Percentiles rank a stretch among this genome's conserved stretches.
These are phyloP conservation scores for Trichonephila clavata DNA, from an alignment of 1,140 invertebrate genomes.

Conservation along the genomic window DNA sequence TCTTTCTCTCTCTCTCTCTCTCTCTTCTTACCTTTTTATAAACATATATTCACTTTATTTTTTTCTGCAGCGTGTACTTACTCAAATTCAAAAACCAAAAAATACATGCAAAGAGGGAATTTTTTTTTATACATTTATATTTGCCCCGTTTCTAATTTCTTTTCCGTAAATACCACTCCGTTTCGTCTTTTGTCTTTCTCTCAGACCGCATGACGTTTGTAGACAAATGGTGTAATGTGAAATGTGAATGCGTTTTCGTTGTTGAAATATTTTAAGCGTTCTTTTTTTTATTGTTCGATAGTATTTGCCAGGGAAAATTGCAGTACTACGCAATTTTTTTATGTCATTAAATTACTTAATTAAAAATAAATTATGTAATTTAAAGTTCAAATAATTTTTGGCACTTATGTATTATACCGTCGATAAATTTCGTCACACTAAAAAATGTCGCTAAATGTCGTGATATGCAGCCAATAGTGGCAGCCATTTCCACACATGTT, in stretches of 20 bases:
- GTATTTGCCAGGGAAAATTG: too few relatives aligned
- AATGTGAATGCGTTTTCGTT: background rate
- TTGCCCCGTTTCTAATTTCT: conserved; percentile 6
- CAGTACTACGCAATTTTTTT: too few relatives aligned
- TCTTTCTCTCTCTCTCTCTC: too few relatives aligned
- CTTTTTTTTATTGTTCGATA: background rate
- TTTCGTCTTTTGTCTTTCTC: conserved; percentile 44
- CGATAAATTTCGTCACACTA: too few relatives aligned
- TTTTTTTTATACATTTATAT: conserved; percentile 33
- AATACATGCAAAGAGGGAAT: conserved; percentile 29
- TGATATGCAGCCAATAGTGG: too few relatives aligned
- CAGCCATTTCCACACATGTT: too few relatives aligned
- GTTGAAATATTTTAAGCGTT: background rate
- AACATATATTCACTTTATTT: conserved; percentile 39
- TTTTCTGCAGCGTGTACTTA: background rate
- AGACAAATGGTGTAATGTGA: conserved; percentile 1
- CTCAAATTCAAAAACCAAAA: conserved; percentile 43
- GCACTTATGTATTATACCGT: too few relatives aligned
- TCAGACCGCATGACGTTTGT: background rate
- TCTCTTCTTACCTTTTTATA: conserved; percentile 8
- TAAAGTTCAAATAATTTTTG: too few relatives aligned
- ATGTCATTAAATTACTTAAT: too few relatives aligned
- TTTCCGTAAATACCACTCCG: conserved; percentile 53
- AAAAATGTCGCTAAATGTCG: too few relatives aligned
- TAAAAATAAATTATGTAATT: too few relatives aligned